phyloP scores from a whole-genome alignment of 2,113 vertebrate genomes.

The Hippocampus barbouri region DNA sequence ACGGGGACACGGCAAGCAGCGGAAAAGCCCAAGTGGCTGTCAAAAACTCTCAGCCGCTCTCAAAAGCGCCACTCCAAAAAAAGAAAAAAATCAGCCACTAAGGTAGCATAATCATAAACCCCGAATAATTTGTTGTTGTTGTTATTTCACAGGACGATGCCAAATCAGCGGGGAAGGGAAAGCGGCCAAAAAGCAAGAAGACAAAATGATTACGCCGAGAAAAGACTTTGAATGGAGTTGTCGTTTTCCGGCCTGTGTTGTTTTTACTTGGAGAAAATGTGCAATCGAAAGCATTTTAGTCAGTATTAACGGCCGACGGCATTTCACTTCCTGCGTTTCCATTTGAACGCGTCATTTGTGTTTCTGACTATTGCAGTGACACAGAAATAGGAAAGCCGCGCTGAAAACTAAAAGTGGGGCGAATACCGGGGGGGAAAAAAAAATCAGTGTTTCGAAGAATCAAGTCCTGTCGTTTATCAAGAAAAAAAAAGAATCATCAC shows the following conservation, averaged over 20 bases:
- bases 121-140: conserved; percentile 25
- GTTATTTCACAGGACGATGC: conserved; percentile 66
- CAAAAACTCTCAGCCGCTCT: conserved; percentile 19
- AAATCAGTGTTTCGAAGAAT: too few relatives aligned
- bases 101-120: conserved; percentile 35
- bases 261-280: neutral
- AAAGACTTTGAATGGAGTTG: neutral
- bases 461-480: too few relatives aligned
- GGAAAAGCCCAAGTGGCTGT: conserved; percentile 25
- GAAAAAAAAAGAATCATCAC: too few relatives aligned
- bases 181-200: conserved; percentile 71
- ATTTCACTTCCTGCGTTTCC: neutral
- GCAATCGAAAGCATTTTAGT: neutral
- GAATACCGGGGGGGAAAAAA: too few relatives aligned
- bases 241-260: neutral
- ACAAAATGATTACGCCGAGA: conserved; percentile 55
- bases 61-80: conserved; percentile 15
- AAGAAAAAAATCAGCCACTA: conserved; percentile 4
- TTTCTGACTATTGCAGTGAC: neutral
- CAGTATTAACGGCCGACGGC: neutral
- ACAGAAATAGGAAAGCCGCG: neutral
- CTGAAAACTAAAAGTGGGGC: neutral
- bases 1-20: conserved; percentile 27
- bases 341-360: neutral
- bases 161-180: conserved; percentile 67